These are phyloP conservation scores for Isurus oxyrinchus DNA, from an alignment of 2,113 vertebrate species.

Conservation along the genomic window DNA sequence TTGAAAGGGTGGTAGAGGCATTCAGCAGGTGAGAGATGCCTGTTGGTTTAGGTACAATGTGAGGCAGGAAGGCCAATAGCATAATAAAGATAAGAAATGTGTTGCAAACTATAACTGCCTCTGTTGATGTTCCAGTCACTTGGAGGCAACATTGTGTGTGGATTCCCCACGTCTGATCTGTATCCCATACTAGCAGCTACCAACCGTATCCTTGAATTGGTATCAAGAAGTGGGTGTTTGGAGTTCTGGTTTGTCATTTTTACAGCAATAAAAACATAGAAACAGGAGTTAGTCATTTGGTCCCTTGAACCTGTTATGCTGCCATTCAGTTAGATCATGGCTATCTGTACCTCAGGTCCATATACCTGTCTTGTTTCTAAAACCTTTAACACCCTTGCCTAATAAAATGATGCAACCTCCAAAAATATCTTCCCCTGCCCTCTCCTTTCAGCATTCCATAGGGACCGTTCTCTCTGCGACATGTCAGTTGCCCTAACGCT, in stretches of 20 bases:
- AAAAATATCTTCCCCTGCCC: no score
- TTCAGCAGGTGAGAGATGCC: background rate
- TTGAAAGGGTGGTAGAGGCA: no score
- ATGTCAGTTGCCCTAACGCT: no score
- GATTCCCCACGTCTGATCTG: conserved; percentile 77
- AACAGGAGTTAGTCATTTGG: background rate
- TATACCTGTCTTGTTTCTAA: no score
- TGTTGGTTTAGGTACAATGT: background rate
- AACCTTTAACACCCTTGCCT: no score
- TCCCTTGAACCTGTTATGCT: background rate
- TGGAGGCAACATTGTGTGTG: conserved; percentile 75
- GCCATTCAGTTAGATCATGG: background rate
- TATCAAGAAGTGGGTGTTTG: conserved; percentile 60
- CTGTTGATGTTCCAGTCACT: conserved; percentile 60
- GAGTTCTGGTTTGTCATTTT: background rate
- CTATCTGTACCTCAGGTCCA: background rate
- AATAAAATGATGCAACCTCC: no score
- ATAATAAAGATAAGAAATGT: background rate
- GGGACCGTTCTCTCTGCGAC: no score
- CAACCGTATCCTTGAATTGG: conserved; percentile 60
- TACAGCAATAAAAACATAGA: background rate
- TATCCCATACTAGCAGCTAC: conserved; percentile 76
- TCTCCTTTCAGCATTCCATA: no score
- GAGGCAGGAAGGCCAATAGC: background rate
- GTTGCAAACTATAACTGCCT: background rate